Conservation (phyloP, 2,797 vertebrate species). For the Amphiprion clarkii region DNA sequence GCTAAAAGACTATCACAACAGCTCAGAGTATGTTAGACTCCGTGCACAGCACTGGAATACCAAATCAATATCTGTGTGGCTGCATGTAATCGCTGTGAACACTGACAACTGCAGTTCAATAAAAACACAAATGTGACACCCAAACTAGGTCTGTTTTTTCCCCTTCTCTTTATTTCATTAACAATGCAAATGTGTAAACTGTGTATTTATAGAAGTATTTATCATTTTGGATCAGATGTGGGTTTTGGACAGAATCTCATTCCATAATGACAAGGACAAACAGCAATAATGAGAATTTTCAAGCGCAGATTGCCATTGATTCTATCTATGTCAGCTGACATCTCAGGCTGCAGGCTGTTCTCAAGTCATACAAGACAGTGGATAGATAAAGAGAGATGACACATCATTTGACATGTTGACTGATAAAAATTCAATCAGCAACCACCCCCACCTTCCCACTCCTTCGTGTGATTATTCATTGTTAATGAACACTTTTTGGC, state of each 20-base stretch:
- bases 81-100: constrained; percentile 20
- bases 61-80: constrained; percentile 36
- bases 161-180: neutral
- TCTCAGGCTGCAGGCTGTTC: constrained; percentile 48
- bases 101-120: constrained; percentile 17
- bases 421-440: constrained; percentile 62
- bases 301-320: constrained; percentile 50
- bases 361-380: constrained; percentile 42
- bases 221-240: constrained; percentile 40
- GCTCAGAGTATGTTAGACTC: constrained; percentile 29
- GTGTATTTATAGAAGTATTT: constrained; percentile 14
- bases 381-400: constrained; percentile 52
- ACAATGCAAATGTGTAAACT: constrained; percentile 18
- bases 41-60: constrained; percentile 15
- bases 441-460: constrained; percentile 22
- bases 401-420: constrained; percentile 61
- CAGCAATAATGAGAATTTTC: constrained; percentile 48
- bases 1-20: constrained; percentile 48
- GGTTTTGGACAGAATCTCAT: constrained; percentile 26
- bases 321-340: constrained; percentile 52
- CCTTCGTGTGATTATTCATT: constrained; percentile 41
- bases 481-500: constrained; percentile 33
- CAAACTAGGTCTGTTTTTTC: neutral
- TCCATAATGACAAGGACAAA: constrained; percentile 53
- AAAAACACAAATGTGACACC: constrained; percentile 9